Conservation (phyloP, 1,140 invertebrate genomes). For the Neodiprion pinetum region DNA sequence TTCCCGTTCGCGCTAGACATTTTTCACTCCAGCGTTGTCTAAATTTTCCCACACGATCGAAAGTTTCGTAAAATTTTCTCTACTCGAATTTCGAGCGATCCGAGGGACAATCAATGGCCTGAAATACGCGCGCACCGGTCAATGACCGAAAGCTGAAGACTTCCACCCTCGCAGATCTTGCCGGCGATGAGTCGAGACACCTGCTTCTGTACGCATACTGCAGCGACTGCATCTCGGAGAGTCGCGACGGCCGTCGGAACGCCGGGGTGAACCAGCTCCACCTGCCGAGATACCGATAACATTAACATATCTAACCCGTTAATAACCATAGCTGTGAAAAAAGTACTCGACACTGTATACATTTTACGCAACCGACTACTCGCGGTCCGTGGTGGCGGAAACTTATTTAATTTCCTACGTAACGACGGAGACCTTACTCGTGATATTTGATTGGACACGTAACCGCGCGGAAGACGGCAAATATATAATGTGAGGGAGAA, state of each 20-base stretch:
- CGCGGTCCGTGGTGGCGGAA: neutral
- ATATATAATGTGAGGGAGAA: neutral
- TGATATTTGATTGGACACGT: neutral
- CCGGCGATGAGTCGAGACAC: neutral
- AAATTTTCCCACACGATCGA: too few species aligned
- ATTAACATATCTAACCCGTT: slow-evolving; percentile 16
- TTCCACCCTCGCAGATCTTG: neutral
- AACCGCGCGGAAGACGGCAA: neutral
- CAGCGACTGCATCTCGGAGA: neutral
- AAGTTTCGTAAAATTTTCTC: too few species aligned
- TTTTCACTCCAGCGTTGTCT: too few species aligned
- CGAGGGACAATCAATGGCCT: neutral
- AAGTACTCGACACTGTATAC: too few species aligned
- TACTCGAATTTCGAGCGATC: too few species aligned
- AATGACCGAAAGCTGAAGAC: neutral
- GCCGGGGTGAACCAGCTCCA: neutral
- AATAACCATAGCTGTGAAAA: neutral
- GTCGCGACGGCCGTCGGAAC: neutral
- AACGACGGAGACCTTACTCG: neutral
- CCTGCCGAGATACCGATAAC: slow-evolving; percentile 4
- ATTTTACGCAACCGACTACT: neutral
- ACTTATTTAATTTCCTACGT: neutral
- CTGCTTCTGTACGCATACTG: neutral
- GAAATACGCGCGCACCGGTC: neutral
- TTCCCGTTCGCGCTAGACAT: too few species aligned